phyloP scores from a whole-genome alignment of 2,113 vertebrate species.

The Pholis gunnellus region DNA sequence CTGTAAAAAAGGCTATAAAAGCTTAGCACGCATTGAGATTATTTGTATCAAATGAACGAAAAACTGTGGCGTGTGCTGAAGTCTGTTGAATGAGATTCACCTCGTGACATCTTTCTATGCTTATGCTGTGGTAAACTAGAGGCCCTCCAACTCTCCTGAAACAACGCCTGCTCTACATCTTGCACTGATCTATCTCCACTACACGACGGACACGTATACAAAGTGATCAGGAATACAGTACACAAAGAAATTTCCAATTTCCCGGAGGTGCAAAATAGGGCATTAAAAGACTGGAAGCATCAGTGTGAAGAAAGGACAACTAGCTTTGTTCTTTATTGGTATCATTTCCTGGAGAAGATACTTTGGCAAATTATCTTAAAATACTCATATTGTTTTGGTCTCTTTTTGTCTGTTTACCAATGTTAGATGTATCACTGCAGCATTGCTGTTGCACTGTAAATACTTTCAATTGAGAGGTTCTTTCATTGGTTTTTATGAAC shows the following conservation, averaged over 20 bases:
- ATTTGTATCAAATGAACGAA: not conserved
- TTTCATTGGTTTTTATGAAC: not conserved
- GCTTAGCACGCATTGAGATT: not conserved
- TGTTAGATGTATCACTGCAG: not conserved
- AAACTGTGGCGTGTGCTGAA: not conserved
- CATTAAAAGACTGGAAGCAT: not conserved
- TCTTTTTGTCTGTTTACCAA: not conserved
- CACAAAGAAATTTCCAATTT: not conserved
- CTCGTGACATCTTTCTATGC: not conserved
- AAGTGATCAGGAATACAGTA: conserved; percentile 9
- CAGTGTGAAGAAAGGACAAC: not conserved
- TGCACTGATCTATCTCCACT: conserved; percentile 4
- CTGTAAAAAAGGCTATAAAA: not conserved
- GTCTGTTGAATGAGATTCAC: not conserved
- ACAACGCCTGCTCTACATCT: conserved; percentile 1
- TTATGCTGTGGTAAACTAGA: conserved; percentile 10
- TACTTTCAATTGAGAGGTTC: not conserved
- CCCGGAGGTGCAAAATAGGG: not conserved
- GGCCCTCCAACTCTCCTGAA: not conserved
- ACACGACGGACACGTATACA: not conserved
- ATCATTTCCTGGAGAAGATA: not conserved
- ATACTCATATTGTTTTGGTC: not conserved
- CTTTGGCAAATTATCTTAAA: not conserved
- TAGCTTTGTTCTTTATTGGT: not conserved
- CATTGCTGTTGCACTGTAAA: not conserved